Conservation (phyloP, 2,113 vertebrate species). For the Pristiophorus japonicus region DNA sequence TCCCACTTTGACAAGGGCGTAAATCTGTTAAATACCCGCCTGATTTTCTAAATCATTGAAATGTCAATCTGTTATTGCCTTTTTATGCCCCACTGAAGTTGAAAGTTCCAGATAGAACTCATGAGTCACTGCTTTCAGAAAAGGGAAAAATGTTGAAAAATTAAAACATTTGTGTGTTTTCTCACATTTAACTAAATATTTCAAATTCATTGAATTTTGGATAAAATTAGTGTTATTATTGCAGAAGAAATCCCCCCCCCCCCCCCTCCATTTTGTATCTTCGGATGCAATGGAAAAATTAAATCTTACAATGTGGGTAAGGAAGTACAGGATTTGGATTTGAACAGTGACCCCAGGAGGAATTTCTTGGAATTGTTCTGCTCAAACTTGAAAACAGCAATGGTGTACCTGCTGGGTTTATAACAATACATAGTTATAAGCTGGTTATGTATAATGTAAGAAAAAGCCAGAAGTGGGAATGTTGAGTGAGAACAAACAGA, state of each 20-base stretch:
- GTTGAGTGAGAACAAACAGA: not conserved
- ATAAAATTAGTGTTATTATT: not conserved
- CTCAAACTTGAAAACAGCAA: not conserved
- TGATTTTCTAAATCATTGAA: too few relatives aligned
- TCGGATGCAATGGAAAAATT: not conserved
- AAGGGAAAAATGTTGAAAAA: not conserved
- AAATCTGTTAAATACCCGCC: not conserved
- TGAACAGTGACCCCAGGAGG: constrained; percentile 10
- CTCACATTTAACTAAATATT: not conserved
- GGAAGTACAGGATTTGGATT: not conserved
- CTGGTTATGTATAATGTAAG: not conserved
- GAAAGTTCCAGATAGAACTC: not conserved
- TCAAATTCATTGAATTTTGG: not conserved
- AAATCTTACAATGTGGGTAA: not conserved
- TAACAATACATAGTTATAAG: not conserved
- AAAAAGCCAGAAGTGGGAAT: not conserved
- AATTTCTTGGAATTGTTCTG: not conserved
- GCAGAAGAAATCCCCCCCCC: not conserved
- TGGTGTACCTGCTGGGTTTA: not conserved
- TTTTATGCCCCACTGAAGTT: not conserved
- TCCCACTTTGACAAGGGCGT: not conserved
- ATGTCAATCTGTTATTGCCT: too few relatives aligned
- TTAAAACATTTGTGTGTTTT: not conserved
- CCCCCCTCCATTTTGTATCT: not conserved
- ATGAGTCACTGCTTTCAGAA: not conserved